These are phyloP conservation scores for Caprella mutica DNA, from an alignment of 2,888 invertebrate species.

Conservation along the genomic window DNA sequence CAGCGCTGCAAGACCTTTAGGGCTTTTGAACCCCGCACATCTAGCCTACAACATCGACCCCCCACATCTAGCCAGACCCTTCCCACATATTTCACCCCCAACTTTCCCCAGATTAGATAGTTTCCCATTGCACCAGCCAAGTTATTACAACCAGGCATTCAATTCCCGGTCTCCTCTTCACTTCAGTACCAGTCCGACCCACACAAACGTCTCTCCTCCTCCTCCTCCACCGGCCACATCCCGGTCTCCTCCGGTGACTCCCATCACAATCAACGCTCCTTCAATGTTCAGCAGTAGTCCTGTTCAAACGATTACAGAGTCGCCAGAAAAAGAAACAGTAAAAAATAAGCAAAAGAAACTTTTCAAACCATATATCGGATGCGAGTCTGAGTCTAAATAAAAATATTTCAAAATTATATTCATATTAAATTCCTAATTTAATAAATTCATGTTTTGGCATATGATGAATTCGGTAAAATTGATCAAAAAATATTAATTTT, in stretches of 20 bases:
- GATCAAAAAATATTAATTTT: no score
- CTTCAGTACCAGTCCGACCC: neutral
- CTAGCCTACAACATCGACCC: no score
- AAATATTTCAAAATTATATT: neutral
- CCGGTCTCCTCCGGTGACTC: neutral
- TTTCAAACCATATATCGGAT: conserved; percentile 6
- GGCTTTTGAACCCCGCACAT: neutral
- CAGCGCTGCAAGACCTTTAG: neutral
- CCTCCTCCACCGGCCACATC: neutral
- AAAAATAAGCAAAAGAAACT: conserved; percentile 1
- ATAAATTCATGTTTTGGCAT: no score
- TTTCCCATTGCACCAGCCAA: neutral
- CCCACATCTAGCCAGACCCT: neutral
- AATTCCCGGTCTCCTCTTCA: neutral
- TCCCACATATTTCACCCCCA: neutral
- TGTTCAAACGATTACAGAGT: no score
- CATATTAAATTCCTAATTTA: no score
- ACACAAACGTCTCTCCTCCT: neutral
- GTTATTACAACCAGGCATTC: no score
- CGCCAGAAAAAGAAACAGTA: no score
- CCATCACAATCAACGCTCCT: no score
- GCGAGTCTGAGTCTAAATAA: neutral
- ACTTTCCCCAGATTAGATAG: neutral
- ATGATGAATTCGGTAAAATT: no score
- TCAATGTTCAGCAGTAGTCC: no score